Evolutionary conservation across 2,797 vertebrate species (phyloP).

Genomic region (Mormyrops attenuatus): DNA sequence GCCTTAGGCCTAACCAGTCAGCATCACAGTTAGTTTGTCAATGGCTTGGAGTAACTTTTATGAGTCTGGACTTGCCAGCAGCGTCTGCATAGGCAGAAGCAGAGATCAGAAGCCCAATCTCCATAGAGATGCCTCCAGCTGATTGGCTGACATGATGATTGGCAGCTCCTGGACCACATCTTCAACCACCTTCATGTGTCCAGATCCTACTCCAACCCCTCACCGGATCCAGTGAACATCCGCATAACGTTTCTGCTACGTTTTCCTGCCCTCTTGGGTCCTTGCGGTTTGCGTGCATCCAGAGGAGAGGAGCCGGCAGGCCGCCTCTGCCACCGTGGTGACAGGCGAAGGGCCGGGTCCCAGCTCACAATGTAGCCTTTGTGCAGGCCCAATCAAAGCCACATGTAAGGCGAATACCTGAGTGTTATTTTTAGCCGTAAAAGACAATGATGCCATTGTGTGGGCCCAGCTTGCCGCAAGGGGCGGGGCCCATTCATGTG

Average conservation of each 20-base stretch:
- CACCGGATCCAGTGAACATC: not conserved
- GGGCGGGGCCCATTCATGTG: constrained; percentile 12
- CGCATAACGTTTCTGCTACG: not conserved
- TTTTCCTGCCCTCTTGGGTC: not conserved
- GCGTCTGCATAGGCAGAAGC: not conserved
- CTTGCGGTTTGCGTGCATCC: not conserved
- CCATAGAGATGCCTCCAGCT: not conserved
- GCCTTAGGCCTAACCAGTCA: not conserved
- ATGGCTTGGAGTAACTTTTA: not conserved
- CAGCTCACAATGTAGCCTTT: constrained; percentile 47
- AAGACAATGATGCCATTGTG: constrained; percentile 49
- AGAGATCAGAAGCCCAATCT: not conserved
- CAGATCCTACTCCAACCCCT: not conserved
- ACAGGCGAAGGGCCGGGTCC: not conserved
- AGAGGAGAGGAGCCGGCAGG: not conserved
- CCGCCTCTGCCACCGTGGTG: not conserved
- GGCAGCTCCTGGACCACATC: not conserved
- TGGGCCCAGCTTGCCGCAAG: constrained; percentile 14
- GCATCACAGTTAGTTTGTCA: not conserved
- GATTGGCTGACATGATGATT: not conserved
- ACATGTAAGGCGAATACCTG: constrained; percentile 53
- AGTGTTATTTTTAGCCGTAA: constrained; percentile 32
- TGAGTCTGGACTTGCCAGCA: not conserved
- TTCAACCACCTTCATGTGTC: not conserved
- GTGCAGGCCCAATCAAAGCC: constrained; percentile 49